Conservation (phyloP, 2,113 vertebrate genomes). For the Dicerorhinus sumatrensis region DNA sequence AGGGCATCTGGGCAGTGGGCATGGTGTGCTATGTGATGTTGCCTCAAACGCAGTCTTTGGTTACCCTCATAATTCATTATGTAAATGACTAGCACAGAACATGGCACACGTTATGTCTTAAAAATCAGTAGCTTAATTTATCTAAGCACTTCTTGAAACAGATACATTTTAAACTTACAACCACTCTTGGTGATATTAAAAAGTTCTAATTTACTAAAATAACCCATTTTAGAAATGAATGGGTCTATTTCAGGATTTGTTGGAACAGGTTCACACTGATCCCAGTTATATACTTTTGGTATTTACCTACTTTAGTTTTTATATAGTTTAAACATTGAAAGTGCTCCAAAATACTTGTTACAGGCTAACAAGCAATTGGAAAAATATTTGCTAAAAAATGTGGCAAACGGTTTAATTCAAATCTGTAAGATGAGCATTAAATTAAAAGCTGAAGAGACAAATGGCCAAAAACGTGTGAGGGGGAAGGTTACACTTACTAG, state of each 20-base stretch:
- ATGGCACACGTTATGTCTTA: background rate
- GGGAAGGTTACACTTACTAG: background rate
- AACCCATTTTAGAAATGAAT: slow-evolving; percentile 54
- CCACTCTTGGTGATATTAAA: background rate
- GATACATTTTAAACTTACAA: slow-evolving; percentile 45
- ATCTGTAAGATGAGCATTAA: slow-evolving; percentile 24
- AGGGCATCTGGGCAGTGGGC: background rate
- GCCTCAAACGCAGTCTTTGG: background rate
- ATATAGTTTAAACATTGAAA: slow-evolving; percentile 55
- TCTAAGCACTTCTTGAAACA: slow-evolving; percentile 27
- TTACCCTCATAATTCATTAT: background rate
- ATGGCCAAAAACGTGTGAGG: background rate
- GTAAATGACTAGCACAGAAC: background rate
- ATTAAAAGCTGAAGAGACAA: slow-evolving; percentile 15
- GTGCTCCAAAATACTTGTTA: slow-evolving; percentile 48
- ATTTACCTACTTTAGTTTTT: slow-evolving; percentile 35
- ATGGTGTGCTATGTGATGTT: background rate
- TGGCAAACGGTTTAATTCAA: slow-evolving; percentile 30
- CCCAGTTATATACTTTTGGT: background rate
- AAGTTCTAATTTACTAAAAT: slow-evolving; percentile 56
- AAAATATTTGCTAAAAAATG: slow-evolving; percentile 43
- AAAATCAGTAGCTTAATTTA: background rate
- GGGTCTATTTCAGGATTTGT: slow-evolving; percentile 21
- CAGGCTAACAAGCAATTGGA: slow-evolving; percentile 1
- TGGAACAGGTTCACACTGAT: slow-evolving; percentile 27